Evolutionary conservation across 2,888 invertebrate genomes (phyloP).

Genomic region (Celastrina argiolus): DNA sequence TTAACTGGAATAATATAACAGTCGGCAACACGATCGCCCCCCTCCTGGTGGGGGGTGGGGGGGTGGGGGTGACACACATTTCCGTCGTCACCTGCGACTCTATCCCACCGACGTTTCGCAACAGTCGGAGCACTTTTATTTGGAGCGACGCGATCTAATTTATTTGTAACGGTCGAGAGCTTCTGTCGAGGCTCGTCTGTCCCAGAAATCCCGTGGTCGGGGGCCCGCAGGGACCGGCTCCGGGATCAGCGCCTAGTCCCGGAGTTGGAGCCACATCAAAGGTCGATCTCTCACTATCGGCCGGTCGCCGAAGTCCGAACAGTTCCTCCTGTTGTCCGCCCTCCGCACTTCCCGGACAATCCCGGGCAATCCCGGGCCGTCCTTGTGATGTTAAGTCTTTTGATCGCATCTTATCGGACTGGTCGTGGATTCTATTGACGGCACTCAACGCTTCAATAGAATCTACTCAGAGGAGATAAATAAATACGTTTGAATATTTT

Average conservation of each 20-base stretch:
- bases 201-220: too few relatives aligned
- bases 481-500: too few relatives aligned
- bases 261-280: neutral
- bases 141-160: neutral
- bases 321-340: neutral
- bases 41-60: neutral
- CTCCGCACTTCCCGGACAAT: neutral
- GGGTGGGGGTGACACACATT: neutral
- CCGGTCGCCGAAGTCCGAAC: neutral
- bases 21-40: neutral
- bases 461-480: neutral
- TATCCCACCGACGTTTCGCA: neutral
- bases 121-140: neutral
- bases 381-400: neutral
- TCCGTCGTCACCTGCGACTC: conserved; percentile 1
- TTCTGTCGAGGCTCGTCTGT: neutral
- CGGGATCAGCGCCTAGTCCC: neutral
- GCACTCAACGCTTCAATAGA: too few relatives aligned
- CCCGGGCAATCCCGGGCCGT: neutral
- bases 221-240: neutral
- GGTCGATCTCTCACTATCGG: neutral
- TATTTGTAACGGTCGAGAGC: neutral
- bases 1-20: conserved; percentile 5
- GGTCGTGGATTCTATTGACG: neutral
- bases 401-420: neutral